A percentile compares a stretch with the other conserved stretches of the same genome.
These are phyloP conservation scores for Dasypogon diadema DNA, from an alignment of 2,888 invertebrate species.

Conservation along the genomic window DNA sequence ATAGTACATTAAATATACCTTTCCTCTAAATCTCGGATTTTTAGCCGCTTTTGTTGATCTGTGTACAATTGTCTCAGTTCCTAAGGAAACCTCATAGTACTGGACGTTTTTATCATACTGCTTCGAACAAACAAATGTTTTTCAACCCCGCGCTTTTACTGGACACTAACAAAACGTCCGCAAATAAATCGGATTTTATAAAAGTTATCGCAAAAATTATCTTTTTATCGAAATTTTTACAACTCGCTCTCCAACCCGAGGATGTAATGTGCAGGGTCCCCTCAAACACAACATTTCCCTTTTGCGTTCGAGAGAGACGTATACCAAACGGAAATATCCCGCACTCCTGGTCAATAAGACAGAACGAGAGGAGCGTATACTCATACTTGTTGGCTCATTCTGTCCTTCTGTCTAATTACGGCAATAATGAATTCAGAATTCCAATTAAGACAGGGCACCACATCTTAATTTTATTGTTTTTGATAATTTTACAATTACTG, in stretches of 20 bases:
- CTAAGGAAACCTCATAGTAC: constrained; percentile 40
- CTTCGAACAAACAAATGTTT: background rate
- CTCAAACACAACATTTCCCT: constrained; percentile 36
- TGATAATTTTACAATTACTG: background rate
- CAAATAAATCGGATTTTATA: background rate
- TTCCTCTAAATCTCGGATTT: background rate
- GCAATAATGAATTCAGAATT: background rate
- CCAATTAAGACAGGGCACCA: constrained; percentile 4
- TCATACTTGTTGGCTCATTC: background rate
- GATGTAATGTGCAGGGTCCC: constrained; percentile 19
- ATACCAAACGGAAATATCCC: background rate
- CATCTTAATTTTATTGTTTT: background rate
- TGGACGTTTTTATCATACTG: constrained; percentile 10
- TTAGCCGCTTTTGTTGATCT: constrained; percentile 11
- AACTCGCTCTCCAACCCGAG: constrained; percentile 6
- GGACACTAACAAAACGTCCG: background rate
- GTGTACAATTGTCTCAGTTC: constrained; percentile 27
- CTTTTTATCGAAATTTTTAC: constrained; percentile 30
- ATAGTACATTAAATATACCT: constrained; percentile 46
- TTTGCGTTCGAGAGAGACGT: background rate
- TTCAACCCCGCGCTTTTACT: background rate
- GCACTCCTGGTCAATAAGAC: background rate
- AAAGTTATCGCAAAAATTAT: constrained; percentile 2
- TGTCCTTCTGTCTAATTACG: background rate
- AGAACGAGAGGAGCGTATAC: background rate